phyloP scores from a whole-genome alignment of 2,888 invertebrate genomes.

The Scrobipalpa atriplicella region DNA sequence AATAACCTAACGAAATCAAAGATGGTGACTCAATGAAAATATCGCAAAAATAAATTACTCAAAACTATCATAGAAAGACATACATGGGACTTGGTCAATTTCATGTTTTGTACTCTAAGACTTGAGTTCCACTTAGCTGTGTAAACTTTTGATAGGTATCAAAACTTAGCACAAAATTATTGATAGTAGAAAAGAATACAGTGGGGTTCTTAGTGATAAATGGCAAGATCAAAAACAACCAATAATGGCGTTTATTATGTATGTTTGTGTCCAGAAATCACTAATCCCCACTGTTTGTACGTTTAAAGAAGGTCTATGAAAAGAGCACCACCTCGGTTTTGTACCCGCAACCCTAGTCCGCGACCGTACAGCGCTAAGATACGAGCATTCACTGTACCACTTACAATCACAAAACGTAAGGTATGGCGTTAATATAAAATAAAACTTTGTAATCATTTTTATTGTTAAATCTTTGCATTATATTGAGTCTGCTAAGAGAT shows the following conservation, averaged over 20 bases:
- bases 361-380: background rate
- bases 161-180: slow-evolving; percentile 20
- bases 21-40: slow-evolving; percentile 40
- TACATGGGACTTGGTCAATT: slow-evolving; percentile 25
- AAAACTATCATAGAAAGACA: slow-evolving; percentile 21
- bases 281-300: background rate
- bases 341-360: slow-evolving; percentile 32
- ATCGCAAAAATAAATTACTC: slow-evolving; percentile 24
- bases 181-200: slow-evolving; percentile 30
- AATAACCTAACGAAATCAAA: slow-evolving; percentile 29
- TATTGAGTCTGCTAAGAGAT: too few species aligned
- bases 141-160: slow-evolving; percentile 14
- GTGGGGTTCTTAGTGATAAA: background rate
- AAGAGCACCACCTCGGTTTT: slow-evolving; percentile 55
- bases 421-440: slow-evolving; percentile 10
- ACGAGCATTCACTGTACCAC: slow-evolving; percentile 20
- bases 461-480: background rate
- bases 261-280: background rate
- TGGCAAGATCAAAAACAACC: background rate
- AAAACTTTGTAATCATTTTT: background rate
- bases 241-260: background rate
- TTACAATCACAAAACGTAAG: slow-evolving; percentile 15
- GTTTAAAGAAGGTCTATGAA: slow-evolving; percentile 27
- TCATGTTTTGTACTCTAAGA: slow-evolving; percentile 24
- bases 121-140: slow-evolving; percentile 18